Percentiles rank a stretch among this genome's conserved stretches.
Conservation (phyloP, 2,888 invertebrate genomes). For the Crematogaster levior region DNA sequence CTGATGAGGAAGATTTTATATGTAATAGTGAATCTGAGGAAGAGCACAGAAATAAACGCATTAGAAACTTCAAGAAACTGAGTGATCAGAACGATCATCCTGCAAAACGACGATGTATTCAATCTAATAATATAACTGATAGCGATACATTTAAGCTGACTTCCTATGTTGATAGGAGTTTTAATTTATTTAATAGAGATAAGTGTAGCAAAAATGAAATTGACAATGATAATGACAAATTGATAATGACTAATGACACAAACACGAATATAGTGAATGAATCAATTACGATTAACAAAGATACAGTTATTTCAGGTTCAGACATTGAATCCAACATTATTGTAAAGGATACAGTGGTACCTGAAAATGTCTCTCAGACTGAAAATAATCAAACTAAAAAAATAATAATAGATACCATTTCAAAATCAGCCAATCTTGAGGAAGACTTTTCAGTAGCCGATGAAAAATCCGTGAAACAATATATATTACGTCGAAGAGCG, state of each 20-base stretch:
- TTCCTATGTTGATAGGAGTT: not conserved
- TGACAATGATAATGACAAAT: constrained; percentile 8
- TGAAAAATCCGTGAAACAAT: not conserved
- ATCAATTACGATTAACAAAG: not conserved
- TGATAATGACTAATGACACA: not conserved
- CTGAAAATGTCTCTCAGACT: not conserved
- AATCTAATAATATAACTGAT: not conserved
- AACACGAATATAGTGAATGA: not conserved
- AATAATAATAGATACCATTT: not conserved
- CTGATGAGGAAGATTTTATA: constrained; percentile 90
- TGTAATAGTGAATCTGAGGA: constrained; percentile 90
- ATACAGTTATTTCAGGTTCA: not conserved
- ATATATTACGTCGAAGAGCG: constrained; percentile 39
- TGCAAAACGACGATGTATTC: constrained; percentile 69
- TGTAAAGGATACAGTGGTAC: not conserved
- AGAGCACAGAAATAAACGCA: constrained; percentile 85
- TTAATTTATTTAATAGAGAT: constrained; percentile 1
- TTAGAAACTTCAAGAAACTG: constrained; percentile 87
- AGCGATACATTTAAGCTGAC: not conserved
- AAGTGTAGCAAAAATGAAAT: not conserved
- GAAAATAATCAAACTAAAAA: not conserved
- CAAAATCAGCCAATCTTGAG: not conserved
- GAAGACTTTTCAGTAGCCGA: not conserved
- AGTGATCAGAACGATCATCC: constrained; percentile 61
- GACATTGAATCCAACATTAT: not conserved